Conservation (phyloP, 2,797 vertebrate species). For the Urocyon cinereoargenteus region DNA sequence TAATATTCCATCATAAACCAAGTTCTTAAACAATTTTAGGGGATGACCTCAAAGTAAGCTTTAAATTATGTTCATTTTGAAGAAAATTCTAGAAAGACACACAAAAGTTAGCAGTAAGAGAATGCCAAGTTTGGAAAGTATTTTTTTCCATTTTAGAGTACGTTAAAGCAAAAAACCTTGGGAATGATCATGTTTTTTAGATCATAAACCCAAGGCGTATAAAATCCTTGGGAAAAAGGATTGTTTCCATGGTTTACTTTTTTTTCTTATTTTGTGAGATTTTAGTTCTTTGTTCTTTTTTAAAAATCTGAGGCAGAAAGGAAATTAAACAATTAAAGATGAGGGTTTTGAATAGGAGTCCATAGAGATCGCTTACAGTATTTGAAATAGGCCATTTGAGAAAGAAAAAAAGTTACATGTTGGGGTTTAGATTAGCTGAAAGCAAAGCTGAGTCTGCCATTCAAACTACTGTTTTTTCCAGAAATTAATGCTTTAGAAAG, state of each 20-base stretch:
- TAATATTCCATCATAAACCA: neutral
- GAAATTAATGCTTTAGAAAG: constrained; percentile 23
- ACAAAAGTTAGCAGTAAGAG: constrained; percentile 2
- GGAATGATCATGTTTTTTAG: constrained; percentile 1
- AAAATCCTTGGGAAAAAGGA: constrained; percentile 23
- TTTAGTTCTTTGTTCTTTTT: constrained; percentile 53
- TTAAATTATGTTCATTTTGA: constrained; percentile 60
- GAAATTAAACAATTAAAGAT: constrained; percentile 52
- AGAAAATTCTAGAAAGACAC: constrained; percentile 54
- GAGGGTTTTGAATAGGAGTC: constrained; percentile 52
- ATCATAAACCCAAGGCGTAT: neutral
- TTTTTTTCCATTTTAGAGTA: constrained; percentile 12
- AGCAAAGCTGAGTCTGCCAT: neutral
- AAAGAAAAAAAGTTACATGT: constrained; percentile 3
- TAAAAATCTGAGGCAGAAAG: constrained; percentile 48
- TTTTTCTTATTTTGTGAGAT: constrained; percentile 49
- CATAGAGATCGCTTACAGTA: neutral
- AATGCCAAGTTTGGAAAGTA: neutral
- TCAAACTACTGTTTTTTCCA: neutral
- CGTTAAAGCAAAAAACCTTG: neutral
- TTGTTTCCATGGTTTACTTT: constrained; percentile 35
- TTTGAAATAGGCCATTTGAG: constrained; percentile 29
- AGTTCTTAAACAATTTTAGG: neutral
- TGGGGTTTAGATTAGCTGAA: constrained; percentile 35
- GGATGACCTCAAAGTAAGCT: neutral